Evolutionary conservation across 2,113 vertebrate species (phyloP), one percentile per base, ranked within the genome.

Genomic region (Silurus glanis): DNA sequence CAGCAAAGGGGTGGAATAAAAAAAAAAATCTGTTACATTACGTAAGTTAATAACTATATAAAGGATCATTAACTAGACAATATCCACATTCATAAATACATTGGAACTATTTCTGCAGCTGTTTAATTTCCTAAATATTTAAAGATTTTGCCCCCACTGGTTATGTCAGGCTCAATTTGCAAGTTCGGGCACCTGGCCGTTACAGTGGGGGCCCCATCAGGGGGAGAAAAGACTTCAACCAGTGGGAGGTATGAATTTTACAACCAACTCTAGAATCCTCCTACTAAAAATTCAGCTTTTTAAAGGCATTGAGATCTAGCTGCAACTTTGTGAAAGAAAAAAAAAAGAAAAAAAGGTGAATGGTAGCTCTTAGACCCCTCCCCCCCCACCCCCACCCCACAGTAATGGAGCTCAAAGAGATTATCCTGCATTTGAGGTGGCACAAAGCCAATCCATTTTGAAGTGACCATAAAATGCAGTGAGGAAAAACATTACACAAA

Each of bases 131-230:
- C 69, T 17, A 91, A 88, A 88, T n/a, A 64, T 76, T 79, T 74
- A 83, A 87, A 80, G 90, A 90, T 89, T 83, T 93, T 90, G 87
- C 91, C 87, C 85, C 74, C 87, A 72, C 71, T 71, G 85, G 92
- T 91, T 95, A 94, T 94, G 93, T 95, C 92, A 91, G 93, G 91
- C 94, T 94, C 94, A 97, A 96, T 96, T 96, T 96, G 95, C 95
- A 95, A 92, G 91, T 61, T 85, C 86, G 94, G 94, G 93, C 93
- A 91, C 90, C 94, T 96, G 96, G 96, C 95, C 97, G 96, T 94
- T 91, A 96, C 94, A 95, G 94, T 95, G 93, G 96, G 97, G 98
- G 97, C 97, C 97, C 97, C 93, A 94, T 94, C 94, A 95, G 96
- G 96, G 97, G 95, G 95, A 95, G 96, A 90, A 94, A 95, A 93